Base-by-base conservation (phyloP, 2,113 vertebrate genomes). In the Seriola aureovittata region DNA sequence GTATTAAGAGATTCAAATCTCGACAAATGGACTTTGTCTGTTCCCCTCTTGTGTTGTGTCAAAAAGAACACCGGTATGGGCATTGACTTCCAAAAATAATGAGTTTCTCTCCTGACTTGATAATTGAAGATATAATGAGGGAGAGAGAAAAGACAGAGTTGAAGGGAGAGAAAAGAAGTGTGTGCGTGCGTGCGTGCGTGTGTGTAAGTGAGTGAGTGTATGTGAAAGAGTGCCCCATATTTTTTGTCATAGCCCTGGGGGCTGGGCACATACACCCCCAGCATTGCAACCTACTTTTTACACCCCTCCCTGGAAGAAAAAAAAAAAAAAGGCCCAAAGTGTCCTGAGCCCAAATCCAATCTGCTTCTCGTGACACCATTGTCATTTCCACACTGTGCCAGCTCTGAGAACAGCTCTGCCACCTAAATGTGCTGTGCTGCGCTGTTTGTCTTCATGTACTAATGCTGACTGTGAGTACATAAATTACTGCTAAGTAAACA, bases 221-320 rank as follows among this genome's bases (percentile, higher is more conserved):
- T 23, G 46, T 60, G 60, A 77, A 69, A 71, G 75, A 87, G 75
- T 85, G 92, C 68, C 89, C 92, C 92, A 93, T 92, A 92, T 94
- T 88, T 86, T 93, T 89, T 85, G 86, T 89, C 85, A 89, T 84
- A 64, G 94, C 93, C 93, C 80, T 60, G 70, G 85, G 94, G 92
- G 87, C 71, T 78, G 81, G 82, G 77, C 81, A 85, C 70, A 75
- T 72, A 81, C 89, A 92, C 93, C 91, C 89, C 86, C 80, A 92
- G 92, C 87, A 84, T 87, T 91, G 88, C 87, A 94, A 91, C 94
- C 93, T 95, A 94, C 89, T 91, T 95, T 93, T 86, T 81, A 65
- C 48, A 82, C 84, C 87, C 85, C 82, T 83, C 75, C 77, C 82
- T 84, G 60, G 71, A 42, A 70, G 82, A 72, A 32, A 68, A 78